Percentiles rank a stretch among this genome's conserved stretches.
phyloP scores from a whole-genome alignment of 2,888 invertebrate species.

The Pollenia griseotomentosa region DNA sequence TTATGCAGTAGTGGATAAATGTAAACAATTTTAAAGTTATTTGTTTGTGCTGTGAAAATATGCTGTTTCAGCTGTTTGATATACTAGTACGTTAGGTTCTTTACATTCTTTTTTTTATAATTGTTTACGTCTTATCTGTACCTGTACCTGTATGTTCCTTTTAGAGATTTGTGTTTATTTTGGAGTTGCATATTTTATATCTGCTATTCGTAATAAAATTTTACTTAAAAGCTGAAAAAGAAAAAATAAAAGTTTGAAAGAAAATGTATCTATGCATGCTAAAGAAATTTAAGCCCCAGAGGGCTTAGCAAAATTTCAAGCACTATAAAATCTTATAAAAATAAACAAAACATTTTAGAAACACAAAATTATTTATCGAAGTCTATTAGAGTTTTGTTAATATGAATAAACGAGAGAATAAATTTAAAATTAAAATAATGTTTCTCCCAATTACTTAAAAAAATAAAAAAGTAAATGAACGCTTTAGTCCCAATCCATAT shows the following conservation, averaged over 20 bases:
- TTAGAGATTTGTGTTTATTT: constrained; percentile 13
- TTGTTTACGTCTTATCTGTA: background rate
- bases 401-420: too few relatives aligned
- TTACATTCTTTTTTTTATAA: background rate
- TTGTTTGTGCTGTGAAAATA: constrained; percentile 9
- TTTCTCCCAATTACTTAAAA: too few relatives aligned
- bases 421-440: too few relatives aligned
- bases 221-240: background rate
- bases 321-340: too few relatives aligned
- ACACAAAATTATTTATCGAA: too few relatives aligned
- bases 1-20: background rate
- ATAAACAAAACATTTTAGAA: too few relatives aligned
- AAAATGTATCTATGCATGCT: background rate
- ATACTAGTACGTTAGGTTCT: background rate
- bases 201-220: background rate
- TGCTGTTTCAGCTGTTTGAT: constrained; percentile 3
- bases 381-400: too few relatives aligned
- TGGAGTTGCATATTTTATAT: constrained; percentile 3
- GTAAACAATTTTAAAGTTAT: constrained; percentile 18
- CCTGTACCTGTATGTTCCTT: background rate
- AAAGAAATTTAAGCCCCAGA: too few relatives aligned
- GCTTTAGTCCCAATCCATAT: too few relatives aligned
- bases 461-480: too few relatives aligned
- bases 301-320: too few relatives aligned
- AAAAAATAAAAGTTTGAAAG: background rate